phyloP scores from a whole-genome alignment of 2,113 vertebrate genomes.

The Picathartes gymnocephalus region DNA sequence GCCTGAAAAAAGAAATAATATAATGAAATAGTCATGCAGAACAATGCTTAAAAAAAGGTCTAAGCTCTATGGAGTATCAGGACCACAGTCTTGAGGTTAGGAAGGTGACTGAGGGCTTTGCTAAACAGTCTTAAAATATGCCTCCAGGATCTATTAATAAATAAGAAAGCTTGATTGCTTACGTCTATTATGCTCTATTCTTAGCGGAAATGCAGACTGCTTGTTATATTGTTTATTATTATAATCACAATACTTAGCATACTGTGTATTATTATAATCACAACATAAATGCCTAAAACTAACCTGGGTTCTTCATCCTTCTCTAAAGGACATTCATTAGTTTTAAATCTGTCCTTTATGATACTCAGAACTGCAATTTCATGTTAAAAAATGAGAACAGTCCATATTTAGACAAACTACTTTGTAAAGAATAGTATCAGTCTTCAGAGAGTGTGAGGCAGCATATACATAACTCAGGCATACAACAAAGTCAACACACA shows the following conservation, averaged over 20 bases:
- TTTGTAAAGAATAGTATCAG: not conserved
- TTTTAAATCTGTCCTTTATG: not conserved
- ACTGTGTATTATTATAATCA: not conserved
- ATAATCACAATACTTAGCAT: slow-evolving; percentile 9
- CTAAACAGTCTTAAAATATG: slow-evolving; percentile 14
- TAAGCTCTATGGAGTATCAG: not conserved
- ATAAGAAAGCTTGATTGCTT: slow-evolving; percentile 7
- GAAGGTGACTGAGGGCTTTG: not conserved
- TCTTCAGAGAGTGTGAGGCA: not conserved
- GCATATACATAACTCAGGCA: not conserved
- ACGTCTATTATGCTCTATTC: not conserved
- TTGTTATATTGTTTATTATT: not conserved
- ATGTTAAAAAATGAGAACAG: not conserved
- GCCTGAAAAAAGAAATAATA: not conserved
- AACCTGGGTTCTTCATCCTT: not conserved
- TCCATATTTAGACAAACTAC: not conserved
- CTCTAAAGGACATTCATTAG: not conserved
- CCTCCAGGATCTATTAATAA: not conserved
- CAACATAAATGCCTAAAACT: not conserved
- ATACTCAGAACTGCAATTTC: not conserved
- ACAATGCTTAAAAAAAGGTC: not conserved
- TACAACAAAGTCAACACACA: not conserved
- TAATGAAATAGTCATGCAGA: not conserved
- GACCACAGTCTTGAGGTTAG: not conserved
- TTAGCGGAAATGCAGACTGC: not conserved